Evolutionary conservation across 2,113 vertebrate genomes (phyloP), one percentile per base, ranked within the genome.

Genomic region (Callorhinus ursinus): DNA sequence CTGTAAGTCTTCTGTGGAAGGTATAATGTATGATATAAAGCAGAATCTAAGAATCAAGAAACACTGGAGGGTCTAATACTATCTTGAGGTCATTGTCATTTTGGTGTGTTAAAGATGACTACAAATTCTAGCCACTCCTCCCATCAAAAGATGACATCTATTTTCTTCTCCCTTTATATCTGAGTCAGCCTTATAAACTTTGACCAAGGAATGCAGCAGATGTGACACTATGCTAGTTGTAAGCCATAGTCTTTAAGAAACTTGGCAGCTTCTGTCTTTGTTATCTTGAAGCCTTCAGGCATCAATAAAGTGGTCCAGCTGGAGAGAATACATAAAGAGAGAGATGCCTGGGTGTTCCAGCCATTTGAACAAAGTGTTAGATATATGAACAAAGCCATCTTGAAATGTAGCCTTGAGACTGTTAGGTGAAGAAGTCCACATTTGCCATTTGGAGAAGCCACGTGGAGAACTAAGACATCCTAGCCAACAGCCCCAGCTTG

Each of bases 41-140:
- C 31, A 55, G 93, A 95, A 82, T 87, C 39, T 93, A 69, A 95
- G 59, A 96, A 69, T 28, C 22, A 88, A 49, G 65, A 97, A 74
- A 36, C 12, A 19, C 5, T 55, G 18, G 19, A 51, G 12, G 28
- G 33, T 31, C 19, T 93, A 83, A 69, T 1, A 93, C 51, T 63
- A 14, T 61, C 31, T 59, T 83, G 7, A 69, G 21, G n/a, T 87
- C 51, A 71, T 1, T 88, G 39, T 65, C 16, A 79, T 49, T 85
- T 59, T 84, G 13, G 7, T 90, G 28, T 6, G 49, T 92, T 65
- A 69, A 94, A 89, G 28, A 87, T 28, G 31, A 59, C 39, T 19
- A 28, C 22, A 86, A 49, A 88, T 92, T 79, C 42, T 82, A 69
- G 76, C 28, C 18, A 92, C 1, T 39, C 26, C 1, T 90, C 39